These are phyloP conservation scores for Ophion obscuratus DNA, from an alignment of 2,888 invertebrate species.

Conservation along the genomic window DNA sequence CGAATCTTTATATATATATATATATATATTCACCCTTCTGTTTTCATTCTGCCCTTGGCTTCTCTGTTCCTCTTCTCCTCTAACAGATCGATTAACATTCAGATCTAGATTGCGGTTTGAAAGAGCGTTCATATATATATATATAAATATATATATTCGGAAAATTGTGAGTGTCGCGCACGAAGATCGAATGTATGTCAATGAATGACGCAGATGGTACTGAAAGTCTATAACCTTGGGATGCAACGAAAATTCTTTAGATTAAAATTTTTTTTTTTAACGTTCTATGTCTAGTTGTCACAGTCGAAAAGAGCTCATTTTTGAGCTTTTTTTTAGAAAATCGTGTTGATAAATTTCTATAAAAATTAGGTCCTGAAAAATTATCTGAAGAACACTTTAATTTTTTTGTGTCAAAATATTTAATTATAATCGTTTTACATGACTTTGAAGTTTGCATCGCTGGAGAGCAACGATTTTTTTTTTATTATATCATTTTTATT, in stretches of 20 bases:
- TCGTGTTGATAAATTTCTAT: no score
- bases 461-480: no score
- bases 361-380: no score
- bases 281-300: background rate
- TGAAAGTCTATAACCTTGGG: background rate
- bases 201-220: background rate
- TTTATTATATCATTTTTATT: no score
- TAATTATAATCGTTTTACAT: no score
- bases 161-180: conserved; percentile 13
- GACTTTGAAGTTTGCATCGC: no score
- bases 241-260: background rate
- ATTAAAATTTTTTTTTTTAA: conserved; percentile 1
- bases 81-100: conserved; percentile 29
- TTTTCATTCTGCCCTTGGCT: background rate
- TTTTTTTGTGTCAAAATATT: no score
- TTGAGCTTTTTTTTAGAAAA: no score
- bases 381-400: no score
- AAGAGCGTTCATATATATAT: background rate
- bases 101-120: conserved; percentile 33
- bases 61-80: conserved; percentile 3
- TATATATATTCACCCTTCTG: background rate
- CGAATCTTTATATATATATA: conserved; percentile 10
- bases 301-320: background rate
- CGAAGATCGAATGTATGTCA: conserved; percentile 33
- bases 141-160: conserved; percentile 5